phyloP scores from a whole-genome alignment of 2,888 invertebrate species.

The Patella pellucida region DNA sequence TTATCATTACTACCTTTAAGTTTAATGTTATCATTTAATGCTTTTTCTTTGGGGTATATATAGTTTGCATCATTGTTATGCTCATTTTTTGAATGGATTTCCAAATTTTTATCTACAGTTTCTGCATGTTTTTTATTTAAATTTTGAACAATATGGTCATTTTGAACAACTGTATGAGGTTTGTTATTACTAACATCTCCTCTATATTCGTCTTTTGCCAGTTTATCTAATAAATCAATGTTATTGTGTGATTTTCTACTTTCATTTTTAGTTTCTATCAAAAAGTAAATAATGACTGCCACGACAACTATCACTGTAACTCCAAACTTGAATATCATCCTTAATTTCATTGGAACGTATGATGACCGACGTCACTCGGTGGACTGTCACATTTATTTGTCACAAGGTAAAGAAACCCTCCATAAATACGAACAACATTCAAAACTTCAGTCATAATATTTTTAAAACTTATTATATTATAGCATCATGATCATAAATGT shows the following conservation, averaged over 20 bases:
- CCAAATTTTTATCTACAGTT: not conserved
- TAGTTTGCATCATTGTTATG: not conserved
- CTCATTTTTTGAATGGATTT: not conserved
- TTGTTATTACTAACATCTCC: not conserved
- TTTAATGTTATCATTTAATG: not conserved
- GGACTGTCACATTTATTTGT: too few species aligned
- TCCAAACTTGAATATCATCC: slow-evolving; percentile 59
- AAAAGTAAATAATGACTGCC: slow-evolving; percentile 52
- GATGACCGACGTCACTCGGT: too few species aligned
- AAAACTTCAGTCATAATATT: too few species aligned
- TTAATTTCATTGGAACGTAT: slow-evolving; percentile 14
- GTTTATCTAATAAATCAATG: not conserved
- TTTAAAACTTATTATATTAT: too few species aligned
- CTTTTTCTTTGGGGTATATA: not conserved
- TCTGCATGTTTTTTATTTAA: slow-evolving; percentile 19
- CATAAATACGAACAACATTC: too few species aligned
- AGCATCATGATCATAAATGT: too few species aligned
- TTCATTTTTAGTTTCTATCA: slow-evolving; percentile 39
- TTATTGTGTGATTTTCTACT: not conserved
- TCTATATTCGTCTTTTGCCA: not conserved
- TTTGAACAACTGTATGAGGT: not conserved
- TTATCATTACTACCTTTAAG: not conserved
- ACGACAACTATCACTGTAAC: slow-evolving; percentile 52
- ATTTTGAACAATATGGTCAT: not conserved
- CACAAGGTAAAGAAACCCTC: too few species aligned